These are phyloP conservation scores for Amiota mariae DNA, from an alignment of 2,888 invertebrate species.

Conservation along the genomic window DNA sequence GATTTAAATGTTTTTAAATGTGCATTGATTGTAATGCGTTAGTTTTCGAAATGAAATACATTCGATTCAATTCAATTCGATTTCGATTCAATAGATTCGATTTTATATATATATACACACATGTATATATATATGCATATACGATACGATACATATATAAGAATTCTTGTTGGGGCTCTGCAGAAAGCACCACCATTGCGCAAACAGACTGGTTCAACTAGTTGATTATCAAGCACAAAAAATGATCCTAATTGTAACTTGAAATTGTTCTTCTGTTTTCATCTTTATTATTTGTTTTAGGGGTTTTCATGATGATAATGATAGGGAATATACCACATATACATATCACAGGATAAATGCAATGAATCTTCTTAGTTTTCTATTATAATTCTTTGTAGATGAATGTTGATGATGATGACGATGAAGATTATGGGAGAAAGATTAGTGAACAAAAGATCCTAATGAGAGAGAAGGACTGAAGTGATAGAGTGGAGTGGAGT, in stretches of 20 bases:
- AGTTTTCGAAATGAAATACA: conserved; percentile 33
- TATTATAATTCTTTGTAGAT: too few relatives aligned
- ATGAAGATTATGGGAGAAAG: too few relatives aligned
- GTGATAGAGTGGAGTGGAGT: too few relatives aligned
- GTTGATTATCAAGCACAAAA: too few relatives aligned
- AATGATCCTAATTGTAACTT: background rate
- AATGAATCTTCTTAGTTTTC: too few relatives aligned
- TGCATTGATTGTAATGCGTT: conserved; percentile 51
- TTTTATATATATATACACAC: conserved; percentile 1
- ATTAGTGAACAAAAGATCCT: too few relatives aligned
- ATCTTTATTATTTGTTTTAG: conserved; percentile 8
- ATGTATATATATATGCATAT: conserved; percentile 1
- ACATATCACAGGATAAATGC: too few relatives aligned
- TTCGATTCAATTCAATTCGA: conserved; percentile 11
- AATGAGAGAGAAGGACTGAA: too few relatives aligned
- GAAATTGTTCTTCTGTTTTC: conserved; percentile 2
- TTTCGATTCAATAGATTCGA: background rate
- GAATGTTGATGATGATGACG: too few relatives aligned
- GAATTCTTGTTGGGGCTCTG: conserved; percentile 52
- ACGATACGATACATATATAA: background rate
- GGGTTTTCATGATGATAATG: conserved; percentile 52
- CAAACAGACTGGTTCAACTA: conserved; percentile 50
- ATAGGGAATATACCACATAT: background rate
- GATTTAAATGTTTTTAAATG: conserved; percentile 48
- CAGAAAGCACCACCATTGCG: conserved; percentile 73